phyloP scores from a whole-genome alignment of 2,113 vertebrate genomes.

The Myanophis thanlyinensis region DNA sequence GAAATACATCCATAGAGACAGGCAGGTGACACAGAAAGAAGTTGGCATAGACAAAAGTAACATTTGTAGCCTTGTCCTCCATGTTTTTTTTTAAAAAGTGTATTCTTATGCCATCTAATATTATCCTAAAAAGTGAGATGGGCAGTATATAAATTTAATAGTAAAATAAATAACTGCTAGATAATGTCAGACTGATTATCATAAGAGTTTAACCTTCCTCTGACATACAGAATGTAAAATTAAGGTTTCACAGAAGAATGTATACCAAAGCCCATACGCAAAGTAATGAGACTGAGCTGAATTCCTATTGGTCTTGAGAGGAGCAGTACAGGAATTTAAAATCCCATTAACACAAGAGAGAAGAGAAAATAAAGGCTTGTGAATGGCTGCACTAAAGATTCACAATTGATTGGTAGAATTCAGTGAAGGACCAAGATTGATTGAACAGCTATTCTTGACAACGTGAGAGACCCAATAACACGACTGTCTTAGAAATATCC shows the following conservation, averaged over 20 bases:
- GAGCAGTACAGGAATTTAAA: background rate
- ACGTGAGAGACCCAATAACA: background rate
- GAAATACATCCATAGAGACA: background rate
- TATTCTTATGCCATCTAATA: background rate
- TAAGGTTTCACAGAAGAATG: background rate
- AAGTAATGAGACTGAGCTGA: background rate
- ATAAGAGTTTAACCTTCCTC: background rate
- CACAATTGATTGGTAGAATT: background rate
- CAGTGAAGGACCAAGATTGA: background rate
- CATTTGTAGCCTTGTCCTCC: background rate
- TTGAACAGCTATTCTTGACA: background rate
- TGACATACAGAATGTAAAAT: background rate
- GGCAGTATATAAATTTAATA: background rate
- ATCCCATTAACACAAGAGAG: background rate
- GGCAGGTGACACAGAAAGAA: background rate
- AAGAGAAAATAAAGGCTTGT: background rate
- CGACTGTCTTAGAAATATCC: background rate
- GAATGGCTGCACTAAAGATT: background rate
- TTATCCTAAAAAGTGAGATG: background rate
- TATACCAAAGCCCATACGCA: background rate
- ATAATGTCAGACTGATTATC: background rate
- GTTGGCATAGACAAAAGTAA: background rate
- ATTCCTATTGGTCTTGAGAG: background rate
- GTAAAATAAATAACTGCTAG: background rate
- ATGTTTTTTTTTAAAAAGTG: background rate